These are phyloP conservation scores for Cryptoprocta ferox DNA, from an alignment of 2,797 vertebrate species.

Conservation along the genomic window DNA sequence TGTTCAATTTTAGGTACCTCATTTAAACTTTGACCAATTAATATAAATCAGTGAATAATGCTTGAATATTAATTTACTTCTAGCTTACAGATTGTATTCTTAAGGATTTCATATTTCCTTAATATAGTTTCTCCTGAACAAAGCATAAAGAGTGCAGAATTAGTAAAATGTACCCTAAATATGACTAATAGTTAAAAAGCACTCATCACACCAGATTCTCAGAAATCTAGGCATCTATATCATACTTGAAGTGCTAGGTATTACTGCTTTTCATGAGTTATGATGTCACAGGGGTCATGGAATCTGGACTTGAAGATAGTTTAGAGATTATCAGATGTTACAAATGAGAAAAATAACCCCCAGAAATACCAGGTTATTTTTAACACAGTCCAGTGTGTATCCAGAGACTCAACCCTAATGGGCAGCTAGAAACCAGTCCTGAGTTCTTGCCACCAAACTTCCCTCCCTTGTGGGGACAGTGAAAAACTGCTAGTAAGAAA, in stretches of 20 bases:
- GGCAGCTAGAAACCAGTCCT: neutral
- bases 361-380: neutral
- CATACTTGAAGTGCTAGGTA: neutral
- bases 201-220: neutral
- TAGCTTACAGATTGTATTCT: neutral
- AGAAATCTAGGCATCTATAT: neutral
- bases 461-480: neutral
- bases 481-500: neutral
- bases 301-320: neutral
- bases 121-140: neutral
- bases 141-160: slow-evolving; percentile 13
- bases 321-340: neutral
- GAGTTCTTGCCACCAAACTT: neutral
- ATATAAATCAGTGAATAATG: slow-evolving; percentile 51
- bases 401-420: neutral
- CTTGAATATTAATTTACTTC: neutral
- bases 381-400: neutral
- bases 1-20: slow-evolving; percentile 13
- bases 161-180: neutral
- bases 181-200: neutral
- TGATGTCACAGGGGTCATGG: neutral
- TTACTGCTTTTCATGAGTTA: neutral
- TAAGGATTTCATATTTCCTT: neutral
- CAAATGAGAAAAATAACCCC: neutral
- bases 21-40: slow-evolving; percentile 39